A percentile compares a stretch with the other conserved stretches of the same genome.
Conservation (phyloP, 2,113 vertebrate species). For the Bubo bubo region DNA sequence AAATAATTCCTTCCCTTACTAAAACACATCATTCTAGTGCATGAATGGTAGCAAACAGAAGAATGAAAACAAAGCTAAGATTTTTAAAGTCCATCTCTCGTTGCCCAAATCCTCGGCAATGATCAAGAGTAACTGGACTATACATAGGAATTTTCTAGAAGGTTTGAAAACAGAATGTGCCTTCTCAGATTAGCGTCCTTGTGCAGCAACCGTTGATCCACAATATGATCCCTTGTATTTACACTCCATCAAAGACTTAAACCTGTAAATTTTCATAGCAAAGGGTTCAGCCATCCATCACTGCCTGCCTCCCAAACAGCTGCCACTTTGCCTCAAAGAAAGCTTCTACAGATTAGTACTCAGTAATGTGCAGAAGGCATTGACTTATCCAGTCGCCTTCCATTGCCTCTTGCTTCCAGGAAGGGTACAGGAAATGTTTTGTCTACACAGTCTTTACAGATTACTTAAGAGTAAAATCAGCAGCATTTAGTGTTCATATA, state of each 20-base stretch:
- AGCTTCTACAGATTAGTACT: not conserved
- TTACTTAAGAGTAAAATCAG: not conserved
- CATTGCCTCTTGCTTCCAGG: not conserved
- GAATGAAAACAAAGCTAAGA: not conserved
- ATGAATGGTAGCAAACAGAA: not conserved
- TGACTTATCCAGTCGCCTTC: accelerated
- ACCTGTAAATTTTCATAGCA: not conserved
- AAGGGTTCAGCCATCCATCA: not conserved
- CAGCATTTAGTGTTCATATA: not conserved
- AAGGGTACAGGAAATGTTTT: not conserved
- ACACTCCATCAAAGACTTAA: not conserved
- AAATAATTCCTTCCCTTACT: not conserved
- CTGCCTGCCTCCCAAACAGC: not conserved
- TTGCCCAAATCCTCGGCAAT: not conserved
- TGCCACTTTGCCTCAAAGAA: not conserved
- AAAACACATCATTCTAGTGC: not conserved
- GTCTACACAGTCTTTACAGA: not conserved
- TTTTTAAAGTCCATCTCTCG: not conserved
- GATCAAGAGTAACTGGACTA: not conserved
- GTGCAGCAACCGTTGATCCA: not conserved
- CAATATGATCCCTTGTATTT: not conserved
- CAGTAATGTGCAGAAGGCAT: not conserved
- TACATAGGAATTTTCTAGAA: not conserved
- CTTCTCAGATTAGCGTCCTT: not conserved
- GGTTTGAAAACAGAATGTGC: not conserved